A percentile compares a stretch with the other conserved stretches of the same genome.
Evolutionary conservation across 2,113 vertebrate species (phyloP).

Genomic region (Rhegmatorhina hoffmannsi): DNA sequence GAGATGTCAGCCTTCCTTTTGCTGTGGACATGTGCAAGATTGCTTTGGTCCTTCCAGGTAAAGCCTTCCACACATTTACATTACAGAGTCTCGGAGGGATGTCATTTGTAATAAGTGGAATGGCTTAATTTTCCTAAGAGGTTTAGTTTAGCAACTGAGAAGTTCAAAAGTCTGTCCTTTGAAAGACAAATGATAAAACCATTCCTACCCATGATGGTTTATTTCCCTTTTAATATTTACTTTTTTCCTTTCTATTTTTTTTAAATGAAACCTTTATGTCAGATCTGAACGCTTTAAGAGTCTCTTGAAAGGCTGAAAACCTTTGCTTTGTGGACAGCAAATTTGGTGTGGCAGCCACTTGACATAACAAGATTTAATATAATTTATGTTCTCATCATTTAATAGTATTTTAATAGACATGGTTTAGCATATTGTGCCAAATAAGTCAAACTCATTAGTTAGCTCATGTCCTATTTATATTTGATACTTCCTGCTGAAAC

Average conservation of each 20-base stretch:
- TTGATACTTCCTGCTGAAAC: conserved; percentile 28
- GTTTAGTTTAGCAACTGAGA: neutral
- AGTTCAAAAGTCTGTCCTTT: neutral
- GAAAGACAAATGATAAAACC: conserved; percentile 32
- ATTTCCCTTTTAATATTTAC: neutral
- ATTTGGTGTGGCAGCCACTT: neutral
- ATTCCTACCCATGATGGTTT: neutral
- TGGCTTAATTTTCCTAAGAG: conserved; percentile 6
- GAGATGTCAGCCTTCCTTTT: neutral
- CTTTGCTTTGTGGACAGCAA: neutral
- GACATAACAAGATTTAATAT: neutral
- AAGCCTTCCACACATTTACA: neutral
- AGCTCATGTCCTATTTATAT: conserved; percentile 44
- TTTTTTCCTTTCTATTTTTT: neutral
- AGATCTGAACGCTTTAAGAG: neutral
- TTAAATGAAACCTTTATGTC: neutral
- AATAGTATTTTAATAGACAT: conserved; percentile 25
- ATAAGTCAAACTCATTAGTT: conserved; percentile 29
- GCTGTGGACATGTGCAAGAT: neutral
- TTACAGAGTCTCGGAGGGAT: neutral
- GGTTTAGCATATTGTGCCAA: neutral
- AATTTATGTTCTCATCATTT: conserved; percentile 7
- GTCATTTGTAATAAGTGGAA: neutral
- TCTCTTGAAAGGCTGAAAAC: neutral
- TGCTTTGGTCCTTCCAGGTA: neutral